Evolutionary conservation across 2,888 invertebrate genomes (phyloP).

Genomic region (Agrochola lychnidis): DNA sequence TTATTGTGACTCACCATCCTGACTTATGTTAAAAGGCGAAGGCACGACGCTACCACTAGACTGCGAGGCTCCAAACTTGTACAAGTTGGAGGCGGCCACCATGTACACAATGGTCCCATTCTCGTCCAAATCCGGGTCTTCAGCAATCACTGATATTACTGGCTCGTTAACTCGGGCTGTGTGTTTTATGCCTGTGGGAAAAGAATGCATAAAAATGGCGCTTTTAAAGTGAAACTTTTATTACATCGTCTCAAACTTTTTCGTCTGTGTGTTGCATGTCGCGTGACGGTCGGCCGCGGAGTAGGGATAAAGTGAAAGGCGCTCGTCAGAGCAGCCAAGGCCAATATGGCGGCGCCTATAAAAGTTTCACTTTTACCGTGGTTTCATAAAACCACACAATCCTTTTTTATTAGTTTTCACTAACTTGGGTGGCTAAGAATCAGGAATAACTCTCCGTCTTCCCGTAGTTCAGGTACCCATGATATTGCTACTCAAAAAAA

Average conservation of each 20-base stretch:
- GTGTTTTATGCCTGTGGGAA: slow-evolving; percentile 92
- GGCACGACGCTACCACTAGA: slow-evolving; percentile 97
- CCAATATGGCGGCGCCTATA: no score
- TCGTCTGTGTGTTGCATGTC: no score
- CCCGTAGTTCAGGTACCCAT: background rate
- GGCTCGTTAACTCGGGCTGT: slow-evolving; percentile 94
- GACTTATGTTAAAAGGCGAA: slow-evolving; percentile 95
- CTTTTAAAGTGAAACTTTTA: no score
- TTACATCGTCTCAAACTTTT: no score
- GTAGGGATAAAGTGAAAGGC: no score
- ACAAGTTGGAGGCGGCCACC: slow-evolving; percentile 95
- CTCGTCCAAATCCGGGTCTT: slow-evolving; percentile 95
- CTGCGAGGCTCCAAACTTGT: slow-evolving; percentile 94
- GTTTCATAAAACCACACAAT: no score
- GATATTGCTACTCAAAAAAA: background rate
- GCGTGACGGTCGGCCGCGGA: no score
- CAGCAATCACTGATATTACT: slow-evolving; percentile 94
- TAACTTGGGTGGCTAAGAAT: background rate
- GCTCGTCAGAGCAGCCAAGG: no score
- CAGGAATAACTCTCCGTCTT: background rate
- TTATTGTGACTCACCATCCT: slow-evolving; percentile 89
- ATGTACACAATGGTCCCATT: slow-evolving; percentile 96
- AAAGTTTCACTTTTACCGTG: no score
- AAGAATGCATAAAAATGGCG: background rate
- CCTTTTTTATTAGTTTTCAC: background rate